Evolutionary conservation across 2,888 invertebrate species (phyloP), one percentile per base, ranked within the genome.

Genomic region (Ceriagrion tenellum): DNA sequence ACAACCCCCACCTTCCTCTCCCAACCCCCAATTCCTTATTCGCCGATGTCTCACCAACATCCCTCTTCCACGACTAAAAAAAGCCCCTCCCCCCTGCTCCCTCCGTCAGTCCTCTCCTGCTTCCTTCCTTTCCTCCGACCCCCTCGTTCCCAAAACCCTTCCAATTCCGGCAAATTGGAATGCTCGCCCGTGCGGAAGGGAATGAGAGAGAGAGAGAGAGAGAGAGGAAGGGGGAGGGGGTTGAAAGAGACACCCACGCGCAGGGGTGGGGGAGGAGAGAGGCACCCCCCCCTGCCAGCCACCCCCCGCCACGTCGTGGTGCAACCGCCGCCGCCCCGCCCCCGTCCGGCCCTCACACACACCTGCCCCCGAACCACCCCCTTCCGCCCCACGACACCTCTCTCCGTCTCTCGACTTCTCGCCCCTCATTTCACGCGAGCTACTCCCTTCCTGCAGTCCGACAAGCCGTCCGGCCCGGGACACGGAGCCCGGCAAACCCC

Each of bases 171-270:
- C 81, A 81, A 81, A 81, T 81, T 81, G 81, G 81, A 81, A 81
- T 81, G 81, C 81, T 81, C 81, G 81, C 35, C 81, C 81, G 81
- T 81, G 81, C 81, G 81, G 81, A 81, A 81, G 81, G 81, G 81
- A 81, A 81, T 81, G 81, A 69, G 69, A 69, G 47, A 8, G 8
- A 8, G 47, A 47, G 8, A 47, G 47, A 8, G 47, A 2, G 47
- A 47, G 47, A 8, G 47, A 47, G 47, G 47, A 47, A 47, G 81
- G 56, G 56, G 56, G 8, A 16, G 56, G 74, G 74, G 23, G 30
- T n/a, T 12, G 74, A 74, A 30, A 23, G 30, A 74, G 81, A 81
- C 81, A 81, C 81, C 81, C 35, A 30, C 81, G n/a, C n/a, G n/a
- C n/a, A n/a, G n/a, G n/a, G n/a, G n/a, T n/a, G n/a, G n/a, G n/a